Evolutionary conservation across 2,888 invertebrate species (phyloP).

Genomic region (Cryptocephalus moraei): DNA sequence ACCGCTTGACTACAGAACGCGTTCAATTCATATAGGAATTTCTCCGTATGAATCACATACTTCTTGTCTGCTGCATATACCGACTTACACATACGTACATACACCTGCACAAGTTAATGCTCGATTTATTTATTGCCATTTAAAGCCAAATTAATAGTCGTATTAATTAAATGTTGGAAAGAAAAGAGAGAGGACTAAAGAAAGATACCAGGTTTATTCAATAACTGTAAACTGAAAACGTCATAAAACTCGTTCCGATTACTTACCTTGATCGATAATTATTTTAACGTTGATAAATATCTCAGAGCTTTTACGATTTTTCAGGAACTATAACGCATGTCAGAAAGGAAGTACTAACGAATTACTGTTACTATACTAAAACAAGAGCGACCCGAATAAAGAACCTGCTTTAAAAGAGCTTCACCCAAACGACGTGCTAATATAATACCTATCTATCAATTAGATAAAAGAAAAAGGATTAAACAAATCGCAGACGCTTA

Average conservation of each 20-base stretch:
- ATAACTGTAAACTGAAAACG: slow-evolving; percentile 13
- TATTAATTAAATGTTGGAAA: too few relatives aligned
- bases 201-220: slow-evolving; percentile 1
- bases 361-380: too few relatives aligned
- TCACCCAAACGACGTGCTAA: too few relatives aligned
- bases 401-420: too few relatives aligned
- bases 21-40: neutral
- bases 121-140: slow-evolving; percentile 9
- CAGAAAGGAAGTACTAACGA: too few relatives aligned
- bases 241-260: slow-evolving; percentile 19
- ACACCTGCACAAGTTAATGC: neutral
- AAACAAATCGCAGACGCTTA: too few relatives aligned
- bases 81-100: neutral
- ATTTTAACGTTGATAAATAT: slow-evolving; percentile 8
- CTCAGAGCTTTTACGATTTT: neutral
- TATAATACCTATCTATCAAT: too few relatives aligned
- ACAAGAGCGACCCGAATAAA: too few relatives aligned
- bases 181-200: too few relatives aligned
- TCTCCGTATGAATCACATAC: slow-evolving; percentile 1
- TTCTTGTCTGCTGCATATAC: slow-evolving; percentile 1
- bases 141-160: slow-evolving; percentile 10
- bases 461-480: too few relatives aligned
- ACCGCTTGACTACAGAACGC: too few relatives aligned
- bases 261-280: slow-evolving; percentile 20
- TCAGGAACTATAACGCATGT: too few relatives aligned